Conservation (phyloP, 2,888 invertebrate species). For the Diploptera punctata region DNA sequence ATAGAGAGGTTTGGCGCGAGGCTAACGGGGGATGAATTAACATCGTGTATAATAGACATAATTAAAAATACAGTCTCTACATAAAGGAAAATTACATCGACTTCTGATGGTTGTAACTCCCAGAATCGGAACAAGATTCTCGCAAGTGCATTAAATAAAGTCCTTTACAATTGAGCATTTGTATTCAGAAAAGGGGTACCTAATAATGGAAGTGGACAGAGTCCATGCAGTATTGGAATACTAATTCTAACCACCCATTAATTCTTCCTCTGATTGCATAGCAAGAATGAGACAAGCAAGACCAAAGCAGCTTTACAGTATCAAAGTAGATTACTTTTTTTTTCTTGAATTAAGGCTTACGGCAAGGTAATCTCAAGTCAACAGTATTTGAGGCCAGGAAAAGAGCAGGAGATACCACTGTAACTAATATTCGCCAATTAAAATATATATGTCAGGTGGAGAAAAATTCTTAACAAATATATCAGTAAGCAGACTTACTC, state of each 20-base stretch:
- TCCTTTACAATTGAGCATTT: no score
- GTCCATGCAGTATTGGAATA: constrained; percentile 21
- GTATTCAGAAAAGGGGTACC: constrained; percentile 6
- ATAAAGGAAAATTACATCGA: not conserved
- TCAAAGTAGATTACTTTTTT: constrained; percentile 33
- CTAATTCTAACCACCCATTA: constrained; percentile 31
- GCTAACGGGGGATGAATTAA: not conserved
- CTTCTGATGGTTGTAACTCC: no score
- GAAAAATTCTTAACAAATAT: no score
- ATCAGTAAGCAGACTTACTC: no score
- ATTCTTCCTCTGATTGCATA: constrained; percentile 34
- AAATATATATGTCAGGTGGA: no score
- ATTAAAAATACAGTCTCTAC: not conserved
- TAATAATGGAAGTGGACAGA: not conserved
- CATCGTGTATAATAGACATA: not conserved
- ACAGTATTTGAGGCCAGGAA: not conserved
- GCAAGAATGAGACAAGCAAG: constrained; percentile 34
- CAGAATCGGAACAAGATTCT: no score
- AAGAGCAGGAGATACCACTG: not conserved
- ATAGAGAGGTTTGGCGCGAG: constrained; percentile 7
- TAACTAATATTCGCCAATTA: constrained; percentile 4
- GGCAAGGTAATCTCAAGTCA: not conserved
- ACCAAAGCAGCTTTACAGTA: constrained; percentile 33
- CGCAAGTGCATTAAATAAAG: no score
- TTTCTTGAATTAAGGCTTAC: constrained; percentile 32